Percentiles rank a stretch among this genome's conserved stretches.
Conservation (phyloP, 2,888 invertebrate genomes). For the Steinernema hermaphroditum region DNA sequence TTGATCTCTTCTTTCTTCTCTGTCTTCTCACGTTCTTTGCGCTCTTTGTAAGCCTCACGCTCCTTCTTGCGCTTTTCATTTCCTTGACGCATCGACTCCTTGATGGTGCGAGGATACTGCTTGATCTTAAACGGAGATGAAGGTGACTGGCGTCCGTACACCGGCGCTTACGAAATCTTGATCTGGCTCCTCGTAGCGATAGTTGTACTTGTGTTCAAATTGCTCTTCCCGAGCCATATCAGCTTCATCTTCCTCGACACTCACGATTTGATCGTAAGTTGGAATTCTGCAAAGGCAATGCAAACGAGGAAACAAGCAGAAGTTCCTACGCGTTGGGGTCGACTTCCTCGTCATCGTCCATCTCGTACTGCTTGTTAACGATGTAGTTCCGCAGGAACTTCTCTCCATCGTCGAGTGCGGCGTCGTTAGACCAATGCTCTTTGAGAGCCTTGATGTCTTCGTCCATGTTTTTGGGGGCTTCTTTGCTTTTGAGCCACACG, state of each 20-base stretch:
- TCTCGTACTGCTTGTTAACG: constrained; percentile 77
- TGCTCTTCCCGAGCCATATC: constrained; percentile 78
- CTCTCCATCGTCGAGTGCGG: constrained; percentile 77
- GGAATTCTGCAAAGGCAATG: constrained; percentile 62
- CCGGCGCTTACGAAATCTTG: constrained; percentile 74
- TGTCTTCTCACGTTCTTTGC: constrained; percentile 74
- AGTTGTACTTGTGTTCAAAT: constrained; percentile 93
- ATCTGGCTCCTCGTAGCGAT: constrained; percentile 93
- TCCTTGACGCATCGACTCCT: constrained; percentile 71
- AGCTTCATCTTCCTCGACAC: constrained; percentile 79
- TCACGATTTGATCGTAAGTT: constrained; percentile 74
- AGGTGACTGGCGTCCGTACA: neutral
- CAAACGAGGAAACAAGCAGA: neutral
- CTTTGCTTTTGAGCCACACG: constrained; percentile 80
- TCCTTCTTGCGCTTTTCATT: constrained; percentile 71
- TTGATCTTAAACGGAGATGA: constrained; percentile 74
- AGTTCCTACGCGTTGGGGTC: constrained; percentile 16
- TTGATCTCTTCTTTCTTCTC: constrained; percentile 85
- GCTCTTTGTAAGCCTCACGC: constrained; percentile 71
- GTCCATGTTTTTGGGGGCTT: constrained; percentile 72
- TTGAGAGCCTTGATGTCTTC: constrained; percentile 49
- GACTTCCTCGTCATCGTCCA: constrained; percentile 60
- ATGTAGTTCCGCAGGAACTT: constrained; percentile 89
- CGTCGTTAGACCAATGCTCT: constrained; percentile 39
- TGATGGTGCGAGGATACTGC: constrained; percentile 86